Evolutionary conservation across 1,140 invertebrate species (phyloP), one percentile per base, ranked within the genome.

Genomic region (Aphis gossypii): DNA sequence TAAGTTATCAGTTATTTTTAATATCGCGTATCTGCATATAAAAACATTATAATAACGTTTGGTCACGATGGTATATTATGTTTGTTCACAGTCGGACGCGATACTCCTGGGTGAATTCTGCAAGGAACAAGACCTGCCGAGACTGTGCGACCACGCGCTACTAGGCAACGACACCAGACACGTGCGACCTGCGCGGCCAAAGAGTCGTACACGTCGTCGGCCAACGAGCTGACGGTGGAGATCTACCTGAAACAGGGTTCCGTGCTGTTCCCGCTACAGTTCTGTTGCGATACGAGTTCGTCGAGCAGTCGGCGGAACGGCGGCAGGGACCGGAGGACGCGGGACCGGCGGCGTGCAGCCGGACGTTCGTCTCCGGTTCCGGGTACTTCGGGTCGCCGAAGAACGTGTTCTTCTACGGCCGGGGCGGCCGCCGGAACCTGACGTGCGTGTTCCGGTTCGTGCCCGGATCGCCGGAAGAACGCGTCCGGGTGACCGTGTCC

Each of bases 391-490:
- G 96, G 94, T 97, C 97, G 2, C 97, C 97, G 0, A 96, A 96
- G 94, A 97, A 97, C 94, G 97, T 98, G 35, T 98, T 98, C 95
- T 96, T 97, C 94, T 98, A 97, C 94, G 97, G 97, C 4, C 96
- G 97, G 91, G 97, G 97, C 5, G 97, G 97, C 2, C 96, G 97
- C 21, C 96, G 96, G 94, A 97, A 97, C 95, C 95, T 98, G 51
- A 97, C 96, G 93, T 98, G 97, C 95, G 95, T 97, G 60, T 97
- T 97, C 94, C 96, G 97, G 94, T 98, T 98, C 95, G 97, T 97
- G 95, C 96, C 96, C 96, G 96, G 93, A 95, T 96, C n/a, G 96
- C 96, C 54, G 96, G 97, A 95, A 95, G 96, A 94, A 38, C 90
- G 91, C 6, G 90, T 94, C 18, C 41, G 56, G 9, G 44, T 94